Evolutionary conservation across 2,888 invertebrate species (phyloP).

Genomic region (Entomobrya proxima): DNA sequence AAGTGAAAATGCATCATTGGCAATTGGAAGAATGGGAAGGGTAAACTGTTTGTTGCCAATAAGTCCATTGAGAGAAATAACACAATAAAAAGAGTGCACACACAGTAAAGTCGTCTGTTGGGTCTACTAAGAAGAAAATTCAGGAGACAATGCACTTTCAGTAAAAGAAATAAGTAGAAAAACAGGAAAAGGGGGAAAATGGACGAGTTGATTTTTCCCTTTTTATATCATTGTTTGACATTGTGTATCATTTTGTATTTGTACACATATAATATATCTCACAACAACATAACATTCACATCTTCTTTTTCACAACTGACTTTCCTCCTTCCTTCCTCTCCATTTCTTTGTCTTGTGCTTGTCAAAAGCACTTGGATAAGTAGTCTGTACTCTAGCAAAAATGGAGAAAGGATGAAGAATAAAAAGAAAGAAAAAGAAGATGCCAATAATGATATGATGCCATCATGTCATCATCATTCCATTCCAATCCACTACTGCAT

Average conservation of each 20-base stretch:
- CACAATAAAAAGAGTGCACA: conserved; percentile 4
- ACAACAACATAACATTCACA: conserved; percentile 26
- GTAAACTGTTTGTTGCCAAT: conserved; percentile 38
- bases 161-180: background rate
- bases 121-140: background rate
- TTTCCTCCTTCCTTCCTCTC: background rate
- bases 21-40: background rate
- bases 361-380: background rate
- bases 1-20: background rate
- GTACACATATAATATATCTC: no score
- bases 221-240: conserved; percentile 54
- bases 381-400: background rate
- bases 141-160: conserved; percentile 28
- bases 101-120: background rate
- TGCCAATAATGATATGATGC: conserved; percentile 45
- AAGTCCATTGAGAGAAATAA: conserved; percentile 55
- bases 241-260: conserved; percentile 52
- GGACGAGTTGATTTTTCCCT: conserved; percentile 41
- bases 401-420: background rate
- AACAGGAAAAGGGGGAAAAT: conserved; percentile 51
- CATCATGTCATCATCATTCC: conserved; percentile 50
- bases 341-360: background rate
- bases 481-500: conserved; percentile 30
- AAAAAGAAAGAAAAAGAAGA: conserved; percentile 11
- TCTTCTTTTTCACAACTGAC: conserved; percentile 18